Conservation (phyloP, 2,113 vertebrate genomes). For the Pachypanchax playfairii region DNA sequence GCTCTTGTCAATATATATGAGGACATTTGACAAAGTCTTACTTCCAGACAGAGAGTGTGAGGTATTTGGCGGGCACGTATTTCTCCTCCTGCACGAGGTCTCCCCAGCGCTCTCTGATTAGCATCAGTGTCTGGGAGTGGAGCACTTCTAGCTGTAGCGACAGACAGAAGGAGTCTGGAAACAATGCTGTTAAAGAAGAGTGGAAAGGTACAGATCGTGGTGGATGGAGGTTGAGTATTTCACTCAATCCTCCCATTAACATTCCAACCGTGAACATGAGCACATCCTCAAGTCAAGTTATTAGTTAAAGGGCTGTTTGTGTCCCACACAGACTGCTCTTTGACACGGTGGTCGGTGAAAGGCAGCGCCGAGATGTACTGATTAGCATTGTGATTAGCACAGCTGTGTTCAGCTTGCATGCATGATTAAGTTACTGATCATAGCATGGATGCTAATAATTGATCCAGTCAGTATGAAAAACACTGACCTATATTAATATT, state of each 20-base stretch:
- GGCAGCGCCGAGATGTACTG: slow-evolving; percentile 57
- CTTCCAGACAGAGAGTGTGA: slow-evolving; percentile 97
- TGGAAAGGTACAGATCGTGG: slow-evolving; percentile 26
- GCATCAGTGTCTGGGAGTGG: slow-evolving; percentile 95
- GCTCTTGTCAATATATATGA: background rate
- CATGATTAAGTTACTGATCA: slow-evolving; percentile 55
- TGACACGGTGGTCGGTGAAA: slow-evolving; percentile 47
- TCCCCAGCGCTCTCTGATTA: slow-evolving; percentile 97
- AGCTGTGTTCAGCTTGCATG: slow-evolving; percentile 37
- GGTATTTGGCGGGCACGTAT: slow-evolving; percentile 93
- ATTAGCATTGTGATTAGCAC: slow-evolving; percentile 68
- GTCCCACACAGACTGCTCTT: slow-evolving; percentile 68
- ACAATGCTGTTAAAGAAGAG: slow-evolving; percentile 80
- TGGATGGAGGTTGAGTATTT: slow-evolving; percentile 28
- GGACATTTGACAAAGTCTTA: slow-evolving; percentile 74
- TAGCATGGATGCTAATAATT: slow-evolving; percentile 28
- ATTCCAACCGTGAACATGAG: slow-evolving; percentile 49
- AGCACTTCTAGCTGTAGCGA: slow-evolving; percentile 97
- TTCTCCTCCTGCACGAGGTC: slow-evolving; percentile 97
- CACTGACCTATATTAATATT: background rate
- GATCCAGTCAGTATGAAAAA: slow-evolving; percentile 3
- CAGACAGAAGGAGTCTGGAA: slow-evolving; percentile 95
- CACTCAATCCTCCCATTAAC: slow-evolving; percentile 43
- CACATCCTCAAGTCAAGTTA: slow-evolving; percentile 36
- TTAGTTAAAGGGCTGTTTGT: slow-evolving; percentile 63